phyloP scores from a whole-genome alignment of 2,113 vertebrate species.

The Pachycephala philippinensis region DNA sequence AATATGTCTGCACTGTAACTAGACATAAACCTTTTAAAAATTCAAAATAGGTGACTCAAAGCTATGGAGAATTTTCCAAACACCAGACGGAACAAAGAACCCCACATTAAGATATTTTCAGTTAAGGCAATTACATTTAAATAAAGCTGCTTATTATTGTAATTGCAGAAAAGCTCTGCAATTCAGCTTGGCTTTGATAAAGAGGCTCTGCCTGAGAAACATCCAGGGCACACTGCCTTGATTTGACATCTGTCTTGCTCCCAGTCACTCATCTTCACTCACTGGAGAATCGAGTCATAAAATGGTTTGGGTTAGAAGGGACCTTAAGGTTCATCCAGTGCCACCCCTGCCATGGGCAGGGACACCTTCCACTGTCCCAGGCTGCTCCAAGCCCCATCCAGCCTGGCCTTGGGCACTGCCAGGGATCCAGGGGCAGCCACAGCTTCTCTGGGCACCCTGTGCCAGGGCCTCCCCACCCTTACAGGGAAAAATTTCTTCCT shows the following conservation, averaged over 20 bases:
- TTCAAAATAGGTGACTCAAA: conserved; percentile 73
- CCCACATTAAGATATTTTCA: conserved; percentile 60
- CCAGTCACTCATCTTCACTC: conserved; percentile 10
- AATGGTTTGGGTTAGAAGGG: neutral
- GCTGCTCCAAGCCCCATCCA: neutral
- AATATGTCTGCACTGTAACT: conserved; percentile 60
- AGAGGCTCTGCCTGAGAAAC: conserved; percentile 21
- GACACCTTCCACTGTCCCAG: neutral
- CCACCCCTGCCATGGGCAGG: neutral
- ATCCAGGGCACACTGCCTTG: conserved; percentile 33
- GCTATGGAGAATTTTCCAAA: conserved; percentile 53
- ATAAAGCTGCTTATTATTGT: conserved; percentile 67
- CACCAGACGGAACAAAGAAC: conserved; percentile 50
- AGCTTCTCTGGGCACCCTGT: neutral
- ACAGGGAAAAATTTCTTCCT: accelerated
- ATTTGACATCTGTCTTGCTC: conserved; percentile 47
- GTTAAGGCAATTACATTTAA: conserved; percentile 67
- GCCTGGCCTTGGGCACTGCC: accelerated
- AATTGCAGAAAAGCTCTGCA: conserved; percentile 52
- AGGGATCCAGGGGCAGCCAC: neutral
- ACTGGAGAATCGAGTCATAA: neutral
- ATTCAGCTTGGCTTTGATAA: conserved; percentile 43
- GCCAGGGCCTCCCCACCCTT: too few relatives aligned
- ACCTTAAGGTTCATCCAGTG: accelerated
- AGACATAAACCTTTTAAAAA: conserved; percentile 66